Evolutionary conservation across 2,888 invertebrate genomes (phyloP).

Genomic region (Lasius fuliginosus): DNA sequence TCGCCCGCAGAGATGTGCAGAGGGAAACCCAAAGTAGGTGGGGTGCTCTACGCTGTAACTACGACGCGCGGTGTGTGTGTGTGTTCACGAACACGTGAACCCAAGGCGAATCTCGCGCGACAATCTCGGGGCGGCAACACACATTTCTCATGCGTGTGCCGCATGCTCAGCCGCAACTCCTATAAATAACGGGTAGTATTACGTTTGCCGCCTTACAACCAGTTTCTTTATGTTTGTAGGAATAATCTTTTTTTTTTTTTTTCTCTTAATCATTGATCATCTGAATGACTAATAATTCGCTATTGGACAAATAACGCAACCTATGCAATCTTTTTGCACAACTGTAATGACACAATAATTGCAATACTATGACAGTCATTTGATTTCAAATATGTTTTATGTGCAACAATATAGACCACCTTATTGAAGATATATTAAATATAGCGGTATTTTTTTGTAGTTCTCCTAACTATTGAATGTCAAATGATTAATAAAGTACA

Average conservation of each 20-base stretch:
- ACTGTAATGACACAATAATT: slow-evolving; percentile 9
- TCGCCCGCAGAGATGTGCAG: slow-evolving; percentile 83
- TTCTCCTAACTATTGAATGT: slow-evolving; percentile 11
- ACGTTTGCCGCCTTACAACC: slow-evolving; percentile 80
- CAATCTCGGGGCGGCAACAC: slow-evolving; percentile 82
- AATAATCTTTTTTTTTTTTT: slow-evolving; percentile 28
- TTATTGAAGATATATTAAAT: slow-evolving; percentile 3
- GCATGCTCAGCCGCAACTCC: slow-evolving; percentile 85
- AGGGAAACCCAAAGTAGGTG: slow-evolving; percentile 84
- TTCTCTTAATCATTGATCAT: slow-evolving; percentile 21
- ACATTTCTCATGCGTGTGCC: slow-evolving; percentile 82
- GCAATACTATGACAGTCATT: background rate
- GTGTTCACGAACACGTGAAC: slow-evolving; percentile 81
- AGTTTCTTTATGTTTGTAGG: slow-evolving; percentile 66
- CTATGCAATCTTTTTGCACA: slow-evolving; percentile 21
- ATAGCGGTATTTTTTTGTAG: background rate
- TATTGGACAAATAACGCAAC: slow-evolving; percentile 13
- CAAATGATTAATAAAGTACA: background rate
- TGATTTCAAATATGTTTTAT: slow-evolving; percentile 7
- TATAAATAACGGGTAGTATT: slow-evolving; percentile 86
- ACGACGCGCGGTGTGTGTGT: slow-evolving; percentile 82
- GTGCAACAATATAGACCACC: background rate
- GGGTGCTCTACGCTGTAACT: slow-evolving; percentile 85
- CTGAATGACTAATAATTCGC: background rate
- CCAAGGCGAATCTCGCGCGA: slow-evolving; percentile 85